phyloP scores from a whole-genome alignment of 2,797 vertebrate genomes.

The Molossus molossus region DNA sequence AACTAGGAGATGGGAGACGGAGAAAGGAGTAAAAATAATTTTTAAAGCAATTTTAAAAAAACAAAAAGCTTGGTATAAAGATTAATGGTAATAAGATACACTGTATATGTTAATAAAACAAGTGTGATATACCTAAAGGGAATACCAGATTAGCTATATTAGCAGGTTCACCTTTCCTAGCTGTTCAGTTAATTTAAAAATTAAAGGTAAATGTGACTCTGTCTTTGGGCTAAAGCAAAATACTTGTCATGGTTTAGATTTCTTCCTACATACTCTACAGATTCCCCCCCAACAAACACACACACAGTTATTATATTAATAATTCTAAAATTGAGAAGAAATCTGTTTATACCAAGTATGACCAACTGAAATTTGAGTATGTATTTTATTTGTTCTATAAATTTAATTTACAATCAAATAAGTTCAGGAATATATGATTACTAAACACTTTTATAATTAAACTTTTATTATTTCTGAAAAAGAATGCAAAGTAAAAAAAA shows the following conservation, averaged over 20 bases:
- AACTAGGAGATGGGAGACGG: not conserved
- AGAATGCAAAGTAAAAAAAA: no score
- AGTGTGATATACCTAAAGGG: not conserved
- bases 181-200: constrained; percentile 28
- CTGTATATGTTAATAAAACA: not conserved
- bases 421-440: no score
- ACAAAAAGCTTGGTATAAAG: not conserved
- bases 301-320: no score
- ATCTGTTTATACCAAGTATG: no score
- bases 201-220: not conserved
- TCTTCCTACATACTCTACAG: no score
- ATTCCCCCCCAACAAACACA: no score
- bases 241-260: not conserved
- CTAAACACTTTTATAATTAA: no score
- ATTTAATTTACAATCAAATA: no score
- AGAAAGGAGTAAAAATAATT: not conserved
- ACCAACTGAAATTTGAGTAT: no score
- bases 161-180: not conserved
- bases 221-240: constrained; percentile 41
- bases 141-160: constrained; percentile 18
- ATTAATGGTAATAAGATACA: not conserved
- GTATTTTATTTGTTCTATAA: no score
- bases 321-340: no score
- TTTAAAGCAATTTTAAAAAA: not conserved
- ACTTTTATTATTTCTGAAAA: no score